These are phyloP conservation scores for Caenorhabditis sp. DNA, from an alignment of 2,888 invertebrate genomes.

Conservation along the genomic window DNA sequence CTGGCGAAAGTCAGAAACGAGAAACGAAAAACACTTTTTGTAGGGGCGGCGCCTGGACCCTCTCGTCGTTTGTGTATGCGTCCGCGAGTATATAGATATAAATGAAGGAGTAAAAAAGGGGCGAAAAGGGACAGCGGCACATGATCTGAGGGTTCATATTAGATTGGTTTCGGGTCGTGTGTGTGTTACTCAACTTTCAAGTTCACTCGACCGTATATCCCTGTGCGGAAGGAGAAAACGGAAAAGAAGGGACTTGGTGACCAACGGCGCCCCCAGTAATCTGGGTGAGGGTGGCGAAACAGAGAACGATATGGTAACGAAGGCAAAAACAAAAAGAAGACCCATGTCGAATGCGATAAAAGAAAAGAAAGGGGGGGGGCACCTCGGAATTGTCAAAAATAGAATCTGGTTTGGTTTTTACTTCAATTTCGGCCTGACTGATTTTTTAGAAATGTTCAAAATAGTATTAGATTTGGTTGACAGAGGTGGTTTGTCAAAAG, in stretches of 20 bases:
- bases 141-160: conserved; percentile 51
- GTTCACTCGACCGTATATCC: conserved; percentile 52
- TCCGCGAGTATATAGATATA: conserved; percentile 41
- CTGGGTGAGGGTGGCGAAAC: conserved; percentile 3
- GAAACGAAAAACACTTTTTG: conserved; percentile 41
- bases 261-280: no score
- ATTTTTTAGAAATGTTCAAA: conserved; percentile 51
- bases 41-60: conserved; percentile 53
- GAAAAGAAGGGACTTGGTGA: conserved; percentile 34
- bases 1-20: conserved; percentile 38
- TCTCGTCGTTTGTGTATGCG: conserved; percentile 18
- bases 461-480: conserved; percentile 36
- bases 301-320: conserved; percentile 28
- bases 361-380: conserved; percentile 6
- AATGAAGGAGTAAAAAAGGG: conserved; percentile 34
- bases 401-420: conserved; percentile 47
- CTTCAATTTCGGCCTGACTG: conserved; percentile 40
- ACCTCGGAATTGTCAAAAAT: conserved; percentile 28
- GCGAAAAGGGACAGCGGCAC: conserved; percentile 36
- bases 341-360: not conserved
- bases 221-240: conserved; percentile 33
- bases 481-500: conserved; percentile 7
- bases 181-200: conserved; percentile 46
- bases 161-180: conserved; percentile 39
- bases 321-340: conserved; percentile 32